phyloP scores from a whole-genome alignment of 1,140 invertebrate genomes.

The Hirudo medicinalis region DNA sequence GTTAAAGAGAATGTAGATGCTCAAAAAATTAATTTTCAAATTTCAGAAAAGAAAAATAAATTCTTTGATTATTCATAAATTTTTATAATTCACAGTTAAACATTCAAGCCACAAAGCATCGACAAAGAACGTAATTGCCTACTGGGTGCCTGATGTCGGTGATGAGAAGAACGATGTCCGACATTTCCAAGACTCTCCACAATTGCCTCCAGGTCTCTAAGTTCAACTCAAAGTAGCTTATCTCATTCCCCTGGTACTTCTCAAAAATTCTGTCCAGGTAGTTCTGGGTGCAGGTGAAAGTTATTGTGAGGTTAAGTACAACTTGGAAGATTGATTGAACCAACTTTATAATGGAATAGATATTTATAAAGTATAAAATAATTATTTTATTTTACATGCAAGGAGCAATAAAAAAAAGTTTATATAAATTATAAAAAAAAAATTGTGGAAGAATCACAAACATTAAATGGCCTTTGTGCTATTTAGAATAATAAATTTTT shows the following conservation, averaged over 20 bases:
- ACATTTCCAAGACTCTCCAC: slow-evolving; percentile 81
- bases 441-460: no score
- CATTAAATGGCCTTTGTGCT: no score
- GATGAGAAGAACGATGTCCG: slow-evolving; percentile 68
- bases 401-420: no score
- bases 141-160: slow-evolving; percentile 71
- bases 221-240: slow-evolving; percentile 74
- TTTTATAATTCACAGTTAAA: not conserved
- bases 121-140: slow-evolving; percentile 32
- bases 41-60: slow-evolving; percentile 3
- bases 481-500: no score
- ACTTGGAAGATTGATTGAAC: not conserved
- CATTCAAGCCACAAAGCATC: not conserved
- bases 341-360: not conserved
- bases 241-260: slow-evolving; percentile 39
- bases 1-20: slow-evolving; percentile 16
- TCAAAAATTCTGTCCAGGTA: slow-evolving; percentile 49
- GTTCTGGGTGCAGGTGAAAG: slow-evolving; percentile 40
- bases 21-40: not conserved
- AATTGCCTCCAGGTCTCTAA: slow-evolving; percentile 83
- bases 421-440: no score
- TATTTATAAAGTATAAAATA: no score
- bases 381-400: no score
- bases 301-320: not conserved
- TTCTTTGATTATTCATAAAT: not conserved